A percentile compares a stretch with the other conserved stretches of the same genome.
phyloP scores from a whole-genome alignment of 2,797 vertebrate species.

The Varecia variegata region DNA sequence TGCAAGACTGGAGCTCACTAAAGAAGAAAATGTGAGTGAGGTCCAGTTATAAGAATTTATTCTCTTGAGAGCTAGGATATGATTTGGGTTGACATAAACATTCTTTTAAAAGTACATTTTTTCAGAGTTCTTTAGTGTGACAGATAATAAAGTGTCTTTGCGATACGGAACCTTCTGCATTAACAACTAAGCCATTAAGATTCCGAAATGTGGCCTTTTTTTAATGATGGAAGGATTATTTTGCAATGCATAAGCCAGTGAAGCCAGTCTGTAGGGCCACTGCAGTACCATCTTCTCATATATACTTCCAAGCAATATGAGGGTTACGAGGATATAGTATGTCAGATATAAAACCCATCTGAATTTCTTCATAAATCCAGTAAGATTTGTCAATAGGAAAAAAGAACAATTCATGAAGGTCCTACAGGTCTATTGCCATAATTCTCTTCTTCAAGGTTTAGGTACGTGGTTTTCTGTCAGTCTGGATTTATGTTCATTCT shows the following conservation, averaged over 20 bases:
- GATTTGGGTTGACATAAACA: not conserved
- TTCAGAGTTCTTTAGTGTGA: not conserved
- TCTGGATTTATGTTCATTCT: slow-evolving; percentile 28
- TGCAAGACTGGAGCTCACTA: not conserved
- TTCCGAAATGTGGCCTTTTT: not conserved
- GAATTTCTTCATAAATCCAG: not conserved
- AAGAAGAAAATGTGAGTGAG: not conserved
- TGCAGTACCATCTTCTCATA: not conserved
- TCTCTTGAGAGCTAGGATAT: not conserved
- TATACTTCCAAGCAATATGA: not conserved
- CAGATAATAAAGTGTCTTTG: not conserved
- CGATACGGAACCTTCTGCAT: not conserved
- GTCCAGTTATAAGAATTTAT: not conserved
- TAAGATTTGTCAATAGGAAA: not conserved
- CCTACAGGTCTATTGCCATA: not conserved
- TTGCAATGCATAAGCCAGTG: not conserved
- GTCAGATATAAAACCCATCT: not conserved
- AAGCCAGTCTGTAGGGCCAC: not conserved
- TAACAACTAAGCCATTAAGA: not conserved
- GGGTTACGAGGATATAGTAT: not conserved
- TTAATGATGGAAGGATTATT: not conserved
- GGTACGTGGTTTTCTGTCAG: not conserved
- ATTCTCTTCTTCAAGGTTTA: not conserved
- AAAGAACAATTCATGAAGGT: not conserved
- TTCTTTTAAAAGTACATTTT: not conserved